Evolutionary conservation across 2,797 vertebrate genomes (phyloP), one percentile per base, ranked within the genome.

Genomic region (Oophaga sylvatica): DNA sequence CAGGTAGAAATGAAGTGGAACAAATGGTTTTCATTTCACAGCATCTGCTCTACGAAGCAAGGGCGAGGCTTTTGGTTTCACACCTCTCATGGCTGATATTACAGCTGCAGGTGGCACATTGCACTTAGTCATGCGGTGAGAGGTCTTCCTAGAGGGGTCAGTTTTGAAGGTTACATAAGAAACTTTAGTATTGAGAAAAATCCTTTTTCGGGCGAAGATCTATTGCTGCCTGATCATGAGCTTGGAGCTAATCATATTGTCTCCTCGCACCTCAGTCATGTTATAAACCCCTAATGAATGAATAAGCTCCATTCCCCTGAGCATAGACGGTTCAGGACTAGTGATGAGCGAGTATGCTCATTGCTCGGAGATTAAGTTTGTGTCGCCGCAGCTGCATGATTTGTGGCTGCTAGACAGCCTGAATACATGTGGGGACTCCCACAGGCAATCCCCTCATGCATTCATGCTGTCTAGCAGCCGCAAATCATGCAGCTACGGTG

Each of bases 1-100:
- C 57, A 81, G 79, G 79, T 87, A 73, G 57, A 75, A 63, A 10
- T 41, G 22, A 70, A 41, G 67, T 80, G 35, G 67, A 81, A 87
- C 76, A 60, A 80, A 86, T 80, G 70, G 31, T 75, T 79, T 35
- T 81, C 20, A 41, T 79, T 35, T 81, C 20, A 41, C 80, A n/a
- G 45, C 70, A 65, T 83, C 86, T 77, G 45, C 65, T 87, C 15
- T 35, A 31, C 22, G n/a, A 87, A 6, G 48, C 62, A 70, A 7
- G 6, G 65, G 57, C 76, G 31, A 62, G 22, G 57, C 12, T 35
- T 63, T 10, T 75, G n/a, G 35, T 20, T 85, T 78, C 60, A 56
- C 73, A 85, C 83, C 73, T 65, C 45, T 57, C 12, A 80, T 19
- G 31, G n/a, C 31, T 83, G 48, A 31, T 62, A 48, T n/a, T 20